A percentile compares a stretch with the other conserved stretches of the same genome.
These are phyloP conservation scores for Betta splendens DNA, from an alignment of 2,797 vertebrate genomes.

Conservation along the genomic window DNA sequence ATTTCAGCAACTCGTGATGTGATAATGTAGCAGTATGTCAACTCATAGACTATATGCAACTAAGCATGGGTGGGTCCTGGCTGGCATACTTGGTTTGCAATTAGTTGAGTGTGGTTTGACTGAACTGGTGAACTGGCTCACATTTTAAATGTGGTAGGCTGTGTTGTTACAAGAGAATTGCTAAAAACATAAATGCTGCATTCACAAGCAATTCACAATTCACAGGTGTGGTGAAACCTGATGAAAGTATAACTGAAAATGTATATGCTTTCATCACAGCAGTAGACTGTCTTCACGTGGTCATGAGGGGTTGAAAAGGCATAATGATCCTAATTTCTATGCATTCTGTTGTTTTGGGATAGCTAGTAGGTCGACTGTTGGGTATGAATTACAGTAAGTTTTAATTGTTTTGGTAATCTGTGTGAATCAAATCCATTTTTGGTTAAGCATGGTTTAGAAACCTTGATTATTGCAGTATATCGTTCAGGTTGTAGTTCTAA, in stretches of 20 bases:
- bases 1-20: too few relatives aligned
- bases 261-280: background rate
- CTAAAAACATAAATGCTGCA: constrained; percentile 37
- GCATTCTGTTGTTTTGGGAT: background rate
- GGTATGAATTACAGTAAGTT: constrained; percentile 4
- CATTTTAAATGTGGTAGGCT: constrained; percentile 65
- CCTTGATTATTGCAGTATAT: too few relatives aligned
- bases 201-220: constrained; percentile 23
- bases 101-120: constrained; percentile 25
- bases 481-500: too few relatives aligned
- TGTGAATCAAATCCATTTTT: too few relatives aligned
- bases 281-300: background rate
- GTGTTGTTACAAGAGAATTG: constrained; percentile 64
- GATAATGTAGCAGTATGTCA: constrained; percentile 8
- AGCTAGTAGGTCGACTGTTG: background rate
- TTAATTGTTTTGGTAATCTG: constrained; percentile 3
- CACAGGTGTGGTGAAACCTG: constrained; percentile 24
- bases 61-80: constrained; percentile 12
- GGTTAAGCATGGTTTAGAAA: too few relatives aligned
- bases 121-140: constrained; percentile 52
- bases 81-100: constrained; percentile 29
- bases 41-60: constrained; percentile 2
- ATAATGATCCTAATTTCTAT: constrained; percentile 3
- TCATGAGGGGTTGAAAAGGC: background rate
- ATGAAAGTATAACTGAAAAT: background rate